Evolutionary conservation across 37 sponge, comb jelly and placozoan species (phyloP), one percentile per base, ranked within the genome.

Genomic region (Axinella damicornis): DNA sequence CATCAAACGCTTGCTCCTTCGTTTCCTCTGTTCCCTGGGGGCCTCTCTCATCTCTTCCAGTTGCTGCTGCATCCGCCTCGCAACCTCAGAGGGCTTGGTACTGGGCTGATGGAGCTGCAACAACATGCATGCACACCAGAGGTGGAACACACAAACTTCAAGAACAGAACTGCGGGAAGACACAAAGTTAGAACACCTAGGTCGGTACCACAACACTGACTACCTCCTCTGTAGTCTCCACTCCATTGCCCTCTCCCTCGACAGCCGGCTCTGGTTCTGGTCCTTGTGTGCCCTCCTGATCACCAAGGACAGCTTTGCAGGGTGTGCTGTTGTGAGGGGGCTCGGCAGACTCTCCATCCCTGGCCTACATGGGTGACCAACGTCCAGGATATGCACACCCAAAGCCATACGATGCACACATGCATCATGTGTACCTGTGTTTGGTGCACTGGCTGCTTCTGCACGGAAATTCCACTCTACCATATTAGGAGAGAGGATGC

Each of bases 21-120:
- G 41, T 52, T 37, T 76, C 55, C 57, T 67, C 74, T 73, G 41
- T 18, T 82, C 71, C 55, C 65, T 24, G 13, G 87, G 70, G 28
- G 78, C 81, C 16, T 85, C 87, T 32, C 28, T 73, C 32, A 92
- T 40, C 38, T 92, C 89, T 5, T 77, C 92, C 57, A 92, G 30
- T 12, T 92, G 84, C 21, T 80, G 72, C 59, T 87, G 71, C 18
- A 92, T 28, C 41, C 83, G 75, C 30, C 61, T 41, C 19, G 57
- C 74, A 60, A 55, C 84, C 31, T 83, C 71, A 2, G 59, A 71
- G 13, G 82, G 55, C 12, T 68, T 32, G 27, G 1, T 17, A 36
- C 2, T 35, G 18, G 34, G 5, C 2, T 68, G 31, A 34, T 2
- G 20, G 46, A 46, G 46, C 46, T 46, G 46, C 57, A 56, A 56